A percentile compares a stretch with the other conserved stretches of the same genome.
Conservation (phyloP, 2,888 invertebrate genomes). For the Drosophila subquinaria region DNA sequence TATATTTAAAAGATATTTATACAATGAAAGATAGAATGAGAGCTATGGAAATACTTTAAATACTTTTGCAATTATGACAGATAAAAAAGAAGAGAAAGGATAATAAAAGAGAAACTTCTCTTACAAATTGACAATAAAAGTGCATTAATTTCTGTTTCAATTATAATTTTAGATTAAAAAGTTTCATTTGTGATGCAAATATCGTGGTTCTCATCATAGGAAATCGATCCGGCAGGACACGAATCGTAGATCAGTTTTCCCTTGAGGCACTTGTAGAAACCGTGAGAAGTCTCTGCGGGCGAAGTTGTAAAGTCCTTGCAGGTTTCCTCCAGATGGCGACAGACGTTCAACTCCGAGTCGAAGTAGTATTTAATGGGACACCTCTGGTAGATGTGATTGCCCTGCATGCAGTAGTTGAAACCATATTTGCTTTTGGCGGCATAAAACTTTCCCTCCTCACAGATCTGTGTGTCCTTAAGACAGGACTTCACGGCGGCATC, state of each 20-base stretch:
- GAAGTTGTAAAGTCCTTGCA: conserved; percentile 3
- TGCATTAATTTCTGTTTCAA: too few relatives aligned
- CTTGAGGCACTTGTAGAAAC: conserved; percentile 17
- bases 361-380: conserved; percentile 20
- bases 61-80: neutral
- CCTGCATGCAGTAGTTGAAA: conserved; percentile 16
- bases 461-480: neutral
- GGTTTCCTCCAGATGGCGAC: neutral
- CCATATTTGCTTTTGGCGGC: neutral
- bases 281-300: neutral
- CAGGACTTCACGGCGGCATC: conserved; percentile 16
- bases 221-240: conserved; percentile 3
- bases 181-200: neutral
- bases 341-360: neutral
- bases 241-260: neutral
- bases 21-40: neutral
- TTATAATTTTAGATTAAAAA: neutral
- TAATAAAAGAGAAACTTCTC: too few relatives aligned
- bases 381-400: conserved; percentile 7
- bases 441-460: conserved; percentile 1
- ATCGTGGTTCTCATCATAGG: conserved; percentile 9
- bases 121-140: too few relatives aligned
- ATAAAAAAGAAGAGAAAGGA: neutral
- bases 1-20: neutral
- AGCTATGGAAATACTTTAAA: neutral